These are phyloP conservation scores for Sphaerodactylus townsendi DNA, from an alignment of 2,113 vertebrate species.

Conservation along the genomic window DNA sequence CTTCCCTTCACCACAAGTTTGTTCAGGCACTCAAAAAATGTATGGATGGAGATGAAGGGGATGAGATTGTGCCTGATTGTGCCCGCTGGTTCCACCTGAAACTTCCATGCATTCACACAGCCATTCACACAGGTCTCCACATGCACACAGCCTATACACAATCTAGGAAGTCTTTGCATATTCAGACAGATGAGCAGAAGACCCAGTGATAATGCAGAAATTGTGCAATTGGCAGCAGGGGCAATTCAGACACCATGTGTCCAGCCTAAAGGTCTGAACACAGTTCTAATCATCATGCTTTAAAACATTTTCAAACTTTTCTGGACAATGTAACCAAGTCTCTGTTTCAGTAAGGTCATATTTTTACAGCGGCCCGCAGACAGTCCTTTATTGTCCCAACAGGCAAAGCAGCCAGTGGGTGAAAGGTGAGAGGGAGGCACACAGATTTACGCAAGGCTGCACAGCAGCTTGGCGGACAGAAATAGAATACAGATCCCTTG, in stretches of 20 bases:
- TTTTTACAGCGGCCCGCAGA: neutral
- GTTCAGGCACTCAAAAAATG: neutral
- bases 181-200: too few relatives aligned
- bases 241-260: too few relatives aligned
- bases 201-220: neutral
- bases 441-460: neutral
- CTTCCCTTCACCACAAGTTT: neutral
- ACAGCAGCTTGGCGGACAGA: neutral
- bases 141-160: too few relatives aligned
- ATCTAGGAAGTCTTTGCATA: neutral
- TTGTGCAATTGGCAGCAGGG: too few relatives aligned
- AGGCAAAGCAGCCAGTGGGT: slow-evolving; percentile 13
- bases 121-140: neutral
- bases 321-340: neutral
- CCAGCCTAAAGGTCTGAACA: neutral
- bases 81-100: too few relatives aligned
- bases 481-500: slow-evolving; percentile 17
- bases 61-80: too few relatives aligned
- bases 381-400: slow-evolving; percentile 14
- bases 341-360: neutral
- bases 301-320: neutral
- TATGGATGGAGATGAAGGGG: neutral
- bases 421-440: slow-evolving; percentile 6
- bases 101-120: neutral
- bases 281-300: neutral